Evolutionary conservation across 30 jellyfish, hydroid and myxozoan species (phyloP).

Genomic region (Morbakka virulenta): DNA sequence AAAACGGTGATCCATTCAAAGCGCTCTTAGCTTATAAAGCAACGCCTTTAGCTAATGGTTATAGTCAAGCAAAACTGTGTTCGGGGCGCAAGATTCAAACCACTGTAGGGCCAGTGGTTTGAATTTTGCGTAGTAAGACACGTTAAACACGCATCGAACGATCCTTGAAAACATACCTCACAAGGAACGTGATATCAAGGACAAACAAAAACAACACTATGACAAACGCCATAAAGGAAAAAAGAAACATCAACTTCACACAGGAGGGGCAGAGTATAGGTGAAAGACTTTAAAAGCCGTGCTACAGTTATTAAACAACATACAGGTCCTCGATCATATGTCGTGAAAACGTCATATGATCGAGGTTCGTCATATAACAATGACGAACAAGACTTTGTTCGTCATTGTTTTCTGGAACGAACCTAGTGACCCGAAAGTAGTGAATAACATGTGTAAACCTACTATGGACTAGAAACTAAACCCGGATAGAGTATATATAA

Average conservation of each 20-base stretch:
- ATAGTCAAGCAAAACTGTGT: conserved; percentile 21
- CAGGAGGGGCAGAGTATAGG: too few species aligned
- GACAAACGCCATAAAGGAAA: conserved; percentile 38
- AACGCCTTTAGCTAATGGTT: conserved; percentile 43
- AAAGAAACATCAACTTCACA: too few species aligned
- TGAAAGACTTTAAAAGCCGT: conserved; percentile 24
- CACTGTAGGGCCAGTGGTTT: conserved; percentile 7
- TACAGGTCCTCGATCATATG: conserved; percentile 36
- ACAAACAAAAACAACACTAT: too few species aligned
- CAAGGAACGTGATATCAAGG: too few species aligned
- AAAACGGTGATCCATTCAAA: conserved; percentile 29
- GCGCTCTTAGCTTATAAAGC: conserved; percentile 57
- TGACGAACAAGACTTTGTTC: too few species aligned
- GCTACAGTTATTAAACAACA: conserved; percentile 35
- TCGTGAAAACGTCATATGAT: conserved; percentile 38
- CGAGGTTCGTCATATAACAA: too few species aligned
- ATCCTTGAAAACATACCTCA: not conserved
- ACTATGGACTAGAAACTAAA: too few species aligned
- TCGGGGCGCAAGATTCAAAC: conserved; percentile 34
- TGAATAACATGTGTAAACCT: too few species aligned
- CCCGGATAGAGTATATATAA: too few species aligned
- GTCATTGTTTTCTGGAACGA: too few species aligned
- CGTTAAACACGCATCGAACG: conserved; percentile 33
- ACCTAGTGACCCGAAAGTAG: too few species aligned
- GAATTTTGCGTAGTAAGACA: not conserved